These are phyloP conservation scores for Antedon mediterranea DNA, from an alignment of 53 echinoderm and acorn worm genomes.

Conservation along the genomic window DNA sequence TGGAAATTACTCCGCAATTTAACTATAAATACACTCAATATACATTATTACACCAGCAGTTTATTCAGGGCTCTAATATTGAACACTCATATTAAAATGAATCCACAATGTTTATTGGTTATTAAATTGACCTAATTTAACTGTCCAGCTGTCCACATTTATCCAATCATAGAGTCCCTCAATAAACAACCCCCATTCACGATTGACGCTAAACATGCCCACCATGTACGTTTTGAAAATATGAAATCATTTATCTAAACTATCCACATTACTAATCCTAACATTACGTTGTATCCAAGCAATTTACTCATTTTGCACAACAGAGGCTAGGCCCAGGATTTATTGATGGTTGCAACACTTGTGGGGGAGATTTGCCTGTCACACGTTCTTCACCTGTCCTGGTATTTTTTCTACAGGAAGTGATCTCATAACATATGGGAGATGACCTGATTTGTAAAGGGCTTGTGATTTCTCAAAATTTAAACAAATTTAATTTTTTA, in stretches of 20 bases:
- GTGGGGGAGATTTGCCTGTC: not conserved
- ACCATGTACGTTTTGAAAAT: not conserved
- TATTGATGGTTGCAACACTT: not conserved
- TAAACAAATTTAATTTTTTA: not conserved
- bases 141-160: not conserved
- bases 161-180: not conserved
- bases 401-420: not conserved
- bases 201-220: not conserved
- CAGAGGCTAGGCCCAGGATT: not conserved
- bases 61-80: not conserved
- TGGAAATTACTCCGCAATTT: too few relatives aligned
- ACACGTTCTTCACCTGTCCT: not conserved
- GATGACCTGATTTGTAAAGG: not conserved
- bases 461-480: not conserved
- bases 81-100: not conserved
- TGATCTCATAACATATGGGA: not conserved
- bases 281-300: not conserved
- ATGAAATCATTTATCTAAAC: not conserved
- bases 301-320: not conserved
- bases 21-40: too few relatives aligned
- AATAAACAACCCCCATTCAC: not conserved
- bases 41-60: too few relatives aligned
- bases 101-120: not conserved
- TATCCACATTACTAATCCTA: not conserved
- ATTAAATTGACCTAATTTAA: not conserved